These are phyloP conservation scores for Gasteruption jaculator DNA, from an alignment of 2,888 invertebrate genomes.

Conservation along the genomic window DNA sequence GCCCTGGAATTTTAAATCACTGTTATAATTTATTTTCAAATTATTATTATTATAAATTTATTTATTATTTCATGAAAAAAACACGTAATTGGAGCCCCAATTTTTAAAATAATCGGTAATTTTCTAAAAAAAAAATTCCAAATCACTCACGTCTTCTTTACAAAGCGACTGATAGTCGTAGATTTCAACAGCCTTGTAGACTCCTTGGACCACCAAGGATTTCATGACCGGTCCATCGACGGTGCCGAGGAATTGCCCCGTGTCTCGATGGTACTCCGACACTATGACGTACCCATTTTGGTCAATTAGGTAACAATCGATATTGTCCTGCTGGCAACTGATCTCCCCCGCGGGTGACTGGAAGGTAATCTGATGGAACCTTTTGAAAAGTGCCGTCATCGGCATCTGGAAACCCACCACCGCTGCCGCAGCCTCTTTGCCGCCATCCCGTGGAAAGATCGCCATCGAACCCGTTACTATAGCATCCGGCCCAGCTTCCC, in stretches of 20 bases:
- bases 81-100: not conserved
- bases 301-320: constrained; percentile 84
- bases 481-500: constrained; percentile 53
- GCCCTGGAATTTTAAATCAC: too few species aligned
- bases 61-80: not conserved
- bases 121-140: constrained; percentile 7
- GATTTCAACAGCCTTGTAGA: constrained; percentile 72
- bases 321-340: constrained; percentile 34
- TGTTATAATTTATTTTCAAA: too few species aligned
- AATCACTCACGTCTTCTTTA: constrained; percentile 48
- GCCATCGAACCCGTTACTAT: constrained; percentile 79
- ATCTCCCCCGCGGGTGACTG: constrained; percentile 51
- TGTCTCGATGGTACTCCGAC: constrained; percentile 62
- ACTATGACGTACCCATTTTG: constrained; percentile 85
- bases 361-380: constrained; percentile 68
- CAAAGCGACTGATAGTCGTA: constrained; percentile 86
- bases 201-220: constrained; percentile 65
- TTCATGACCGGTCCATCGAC: constrained; percentile 74
- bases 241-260: constrained; percentile 84
- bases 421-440: constrained; percentile 76
- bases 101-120: not conserved
- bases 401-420: constrained; percentile 86
- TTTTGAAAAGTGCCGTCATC: constrained; percentile 64
- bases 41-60: too few species aligned
- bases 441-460: constrained; percentile 74